Evolutionary conservation across 2,113 vertebrate genomes (phyloP).

Genomic region (Malurus elegans): DNA sequence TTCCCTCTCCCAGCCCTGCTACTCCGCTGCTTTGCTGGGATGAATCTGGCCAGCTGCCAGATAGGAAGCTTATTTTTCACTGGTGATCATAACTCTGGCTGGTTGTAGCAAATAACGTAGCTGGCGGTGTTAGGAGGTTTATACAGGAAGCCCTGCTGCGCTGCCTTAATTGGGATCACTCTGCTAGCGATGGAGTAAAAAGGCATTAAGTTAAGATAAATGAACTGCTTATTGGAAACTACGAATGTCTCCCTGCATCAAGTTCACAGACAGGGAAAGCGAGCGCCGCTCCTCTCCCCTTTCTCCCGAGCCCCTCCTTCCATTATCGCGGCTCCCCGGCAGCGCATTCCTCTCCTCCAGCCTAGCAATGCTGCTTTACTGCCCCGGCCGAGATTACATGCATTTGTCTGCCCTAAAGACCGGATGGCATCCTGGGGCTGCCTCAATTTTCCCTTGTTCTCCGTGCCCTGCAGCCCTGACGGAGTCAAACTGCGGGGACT

Average conservation of each 20-base stretch:
- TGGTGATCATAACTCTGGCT: constrained; percentile 63
- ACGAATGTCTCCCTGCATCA: not conserved
- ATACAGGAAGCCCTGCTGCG: constrained; percentile 48
- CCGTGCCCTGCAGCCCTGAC: not conserved
- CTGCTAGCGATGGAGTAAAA: constrained; percentile 44
- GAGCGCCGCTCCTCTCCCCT: not conserved
- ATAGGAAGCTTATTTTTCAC: constrained; percentile 65
- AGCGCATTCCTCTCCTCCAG: not conserved
- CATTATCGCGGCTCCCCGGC: not conserved
- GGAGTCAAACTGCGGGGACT: not conserved
- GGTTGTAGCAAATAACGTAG: constrained; percentile 43
- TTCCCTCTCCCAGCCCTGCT: constrained; percentile 32
- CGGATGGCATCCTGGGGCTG: constrained; percentile 19
- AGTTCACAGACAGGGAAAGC: not conserved
- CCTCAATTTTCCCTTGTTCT: constrained; percentile 11
- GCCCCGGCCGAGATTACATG: not conserved
- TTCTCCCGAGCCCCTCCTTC: not conserved
- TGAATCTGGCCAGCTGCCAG: constrained; percentile 61
- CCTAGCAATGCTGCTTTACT: constrained; percentile 33
- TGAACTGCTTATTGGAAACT: constrained; percentile 52
- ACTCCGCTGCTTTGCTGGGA: constrained; percentile 25
- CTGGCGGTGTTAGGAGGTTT: constrained; percentile 33
- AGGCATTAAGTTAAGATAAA: constrained; percentile 70
- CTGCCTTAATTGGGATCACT: constrained; percentile 67
- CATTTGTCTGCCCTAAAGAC: constrained; percentile 14